These are phyloP conservation scores for Vulpes vulpes DNA, from an alignment of 2,113 vertebrate genomes.

Conservation along the genomic window DNA sequence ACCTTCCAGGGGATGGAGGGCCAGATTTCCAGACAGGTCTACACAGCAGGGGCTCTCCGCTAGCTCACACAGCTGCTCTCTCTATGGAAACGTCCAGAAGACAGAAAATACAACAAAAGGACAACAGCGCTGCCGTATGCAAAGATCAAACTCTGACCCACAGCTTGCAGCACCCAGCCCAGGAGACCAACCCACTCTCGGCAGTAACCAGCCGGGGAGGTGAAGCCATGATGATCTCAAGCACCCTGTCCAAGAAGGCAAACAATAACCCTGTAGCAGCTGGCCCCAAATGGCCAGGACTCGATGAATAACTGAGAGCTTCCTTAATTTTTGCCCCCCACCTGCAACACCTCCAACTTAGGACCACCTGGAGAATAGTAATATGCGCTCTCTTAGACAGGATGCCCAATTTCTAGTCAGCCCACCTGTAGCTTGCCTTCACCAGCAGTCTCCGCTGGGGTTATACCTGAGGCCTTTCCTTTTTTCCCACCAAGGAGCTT, in stretches of 20 bases:
- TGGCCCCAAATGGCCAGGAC: background rate
- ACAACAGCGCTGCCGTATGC: too few species aligned
- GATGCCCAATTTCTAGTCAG: background rate
- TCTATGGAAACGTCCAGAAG: background rate
- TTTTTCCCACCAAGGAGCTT: background rate
- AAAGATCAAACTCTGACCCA: background rate
- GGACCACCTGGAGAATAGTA: background rate
- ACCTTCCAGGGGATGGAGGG: background rate
- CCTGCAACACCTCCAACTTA: background rate
- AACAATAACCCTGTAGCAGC: background rate
- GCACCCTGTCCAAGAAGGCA: background rate
- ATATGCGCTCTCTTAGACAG: background rate
- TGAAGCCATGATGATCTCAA: background rate
- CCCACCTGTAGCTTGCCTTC: too few species aligned
- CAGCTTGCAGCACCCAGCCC: background rate
- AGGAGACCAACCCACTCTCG: background rate
- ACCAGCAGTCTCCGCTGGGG: background rate
- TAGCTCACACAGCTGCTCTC: background rate
- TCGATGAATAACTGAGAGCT: background rate
- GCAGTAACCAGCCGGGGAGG: background rate
- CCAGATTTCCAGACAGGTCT: background rate
- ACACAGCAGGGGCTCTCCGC: background rate
- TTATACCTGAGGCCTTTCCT: background rate
- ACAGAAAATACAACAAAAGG: background rate
- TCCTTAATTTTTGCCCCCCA: background rate